Percentiles rank a stretch among this genome's conserved stretches.
Evolutionary conservation across 64 coral and sea anemone species (phyloP).

Genomic region (Pachyseris speciosa): DNA sequence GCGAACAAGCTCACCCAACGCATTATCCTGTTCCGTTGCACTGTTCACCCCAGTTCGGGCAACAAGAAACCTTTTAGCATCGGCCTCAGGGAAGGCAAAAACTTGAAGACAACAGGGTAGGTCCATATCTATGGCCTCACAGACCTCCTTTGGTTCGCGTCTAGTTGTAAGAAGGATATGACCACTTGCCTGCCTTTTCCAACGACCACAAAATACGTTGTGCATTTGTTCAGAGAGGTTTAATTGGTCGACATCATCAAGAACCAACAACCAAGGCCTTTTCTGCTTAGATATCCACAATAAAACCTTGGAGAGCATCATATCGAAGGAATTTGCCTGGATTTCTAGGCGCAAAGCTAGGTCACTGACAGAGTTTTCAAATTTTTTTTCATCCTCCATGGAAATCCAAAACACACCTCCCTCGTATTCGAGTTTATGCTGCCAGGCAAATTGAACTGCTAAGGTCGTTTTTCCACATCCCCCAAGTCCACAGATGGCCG

Average conservation of each 20-base stretch:
- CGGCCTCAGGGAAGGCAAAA: not conserved
- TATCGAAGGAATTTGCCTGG: not conserved
- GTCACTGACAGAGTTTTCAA: slow-evolving; percentile 50
- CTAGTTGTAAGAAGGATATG: not conserved
- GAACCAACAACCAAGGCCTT: not conserved
- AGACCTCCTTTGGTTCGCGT: not conserved
- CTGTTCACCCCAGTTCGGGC: not conserved
- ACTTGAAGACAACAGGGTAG: not conserved
- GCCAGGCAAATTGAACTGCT: slow-evolving; percentile 46
- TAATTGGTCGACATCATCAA: not conserved
- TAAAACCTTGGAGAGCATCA: not conserved
- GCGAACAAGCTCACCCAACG: not conserved
- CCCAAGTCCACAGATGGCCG: slow-evolving; percentile 59
- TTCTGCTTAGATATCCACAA: not conserved
- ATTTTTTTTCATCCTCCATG: slow-evolving; percentile 30
- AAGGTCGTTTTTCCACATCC: slow-evolving; percentile 66
- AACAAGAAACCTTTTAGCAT: not conserved
- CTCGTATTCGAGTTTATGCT: not conserved
- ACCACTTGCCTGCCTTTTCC: not conserved
- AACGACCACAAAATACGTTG: not conserved
- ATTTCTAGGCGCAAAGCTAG: slow-evolving; percentile 42
- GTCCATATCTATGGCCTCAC: not conserved
- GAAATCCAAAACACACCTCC: slow-evolving; percentile 71
- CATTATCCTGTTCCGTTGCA: not conserved
- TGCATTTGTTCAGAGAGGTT: not conserved